Conservation (phyloP, 2,113 vertebrate genomes). For the Callionymus lyra region DNA sequence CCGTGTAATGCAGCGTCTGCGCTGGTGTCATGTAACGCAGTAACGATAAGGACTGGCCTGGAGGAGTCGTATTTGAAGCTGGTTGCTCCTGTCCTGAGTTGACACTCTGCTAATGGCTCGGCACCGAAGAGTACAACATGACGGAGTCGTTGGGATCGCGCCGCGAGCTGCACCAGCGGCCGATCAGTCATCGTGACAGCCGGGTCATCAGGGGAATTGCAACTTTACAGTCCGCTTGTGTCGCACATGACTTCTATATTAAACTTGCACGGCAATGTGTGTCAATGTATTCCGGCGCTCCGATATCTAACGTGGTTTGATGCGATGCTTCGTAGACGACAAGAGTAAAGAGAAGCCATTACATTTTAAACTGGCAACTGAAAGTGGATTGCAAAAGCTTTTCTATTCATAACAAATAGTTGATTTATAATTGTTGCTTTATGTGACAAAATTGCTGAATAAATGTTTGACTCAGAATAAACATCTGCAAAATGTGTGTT, state of each 20-base stretch:
- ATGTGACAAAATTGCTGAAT: too few species aligned
- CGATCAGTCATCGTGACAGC: slow-evolving; percentile 42
- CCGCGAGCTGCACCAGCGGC: slow-evolving; percentile 22
- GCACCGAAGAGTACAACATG: slow-evolving; percentile 9
- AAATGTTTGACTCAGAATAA: too few species aligned
- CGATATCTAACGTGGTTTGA: neutral
- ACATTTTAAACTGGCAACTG: too few species aligned
- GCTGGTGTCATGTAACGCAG: slow-evolving; percentile 31
- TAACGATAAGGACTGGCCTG: slow-evolving; percentile 33
- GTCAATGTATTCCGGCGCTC: too few species aligned
- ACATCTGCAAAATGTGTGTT: too few species aligned
- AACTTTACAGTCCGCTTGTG: slow-evolving; percentile 20
- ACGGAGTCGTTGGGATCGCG: slow-evolving; percentile 17
- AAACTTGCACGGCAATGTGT: slow-evolving; percentile 1
- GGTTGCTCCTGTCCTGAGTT: slow-evolving; percentile 15
- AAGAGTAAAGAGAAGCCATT: too few species aligned
- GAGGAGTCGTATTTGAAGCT: slow-evolving; percentile 25
- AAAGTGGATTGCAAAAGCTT: too few species aligned
- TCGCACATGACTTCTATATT: slow-evolving; percentile 5
- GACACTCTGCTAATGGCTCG: slow-evolving; percentile 15
- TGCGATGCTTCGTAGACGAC: too few species aligned
- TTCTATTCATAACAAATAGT: too few species aligned
- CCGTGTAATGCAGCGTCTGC: slow-evolving; percentile 36
- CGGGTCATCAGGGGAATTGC: slow-evolving; percentile 27
- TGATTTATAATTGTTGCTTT: too few species aligned